Conservation (phyloP, 2,888 invertebrate species). For the Amiota mariae region DNA sequence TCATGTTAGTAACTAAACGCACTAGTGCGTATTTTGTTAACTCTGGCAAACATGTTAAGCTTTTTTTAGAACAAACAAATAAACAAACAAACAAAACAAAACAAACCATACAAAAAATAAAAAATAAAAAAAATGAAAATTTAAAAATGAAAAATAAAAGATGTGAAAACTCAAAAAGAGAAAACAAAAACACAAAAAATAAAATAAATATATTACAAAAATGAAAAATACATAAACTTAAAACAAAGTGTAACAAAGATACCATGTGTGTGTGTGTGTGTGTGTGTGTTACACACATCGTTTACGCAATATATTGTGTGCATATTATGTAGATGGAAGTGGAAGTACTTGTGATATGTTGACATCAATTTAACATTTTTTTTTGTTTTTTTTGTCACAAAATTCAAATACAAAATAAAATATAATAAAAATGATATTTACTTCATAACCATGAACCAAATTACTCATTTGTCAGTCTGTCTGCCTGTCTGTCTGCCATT, state of each 20-base stretch:
- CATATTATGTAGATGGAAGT: no score
- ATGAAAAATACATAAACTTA: no score
- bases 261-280: no score
- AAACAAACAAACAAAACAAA: background rate
- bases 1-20: conserved; percentile 6
- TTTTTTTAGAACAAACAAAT: background rate
- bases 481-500: background rate
- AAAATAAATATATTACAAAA: no score
- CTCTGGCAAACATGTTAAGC: conserved; percentile 23
- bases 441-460: background rate
- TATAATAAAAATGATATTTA: background rate
- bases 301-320: no score
- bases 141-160: background rate
- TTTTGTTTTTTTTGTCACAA: conserved; percentile 25
- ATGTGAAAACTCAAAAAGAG: background rate
- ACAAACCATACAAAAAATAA: background rate
- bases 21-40: conserved; percentile 26
- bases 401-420: background rate
- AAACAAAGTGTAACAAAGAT: no score
- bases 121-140: background rate
- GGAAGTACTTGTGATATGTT: conserved; percentile 34
- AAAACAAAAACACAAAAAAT: background rate
- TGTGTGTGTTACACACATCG: no score
- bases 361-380: conserved; percentile 50
- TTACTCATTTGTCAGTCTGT: no score